A percentile compares a stretch with the other conserved stretches of the same genome.
phyloP scores from a whole-genome alignment of 2,797 vertebrate genomes.

The Rhincodon typus region DNA sequence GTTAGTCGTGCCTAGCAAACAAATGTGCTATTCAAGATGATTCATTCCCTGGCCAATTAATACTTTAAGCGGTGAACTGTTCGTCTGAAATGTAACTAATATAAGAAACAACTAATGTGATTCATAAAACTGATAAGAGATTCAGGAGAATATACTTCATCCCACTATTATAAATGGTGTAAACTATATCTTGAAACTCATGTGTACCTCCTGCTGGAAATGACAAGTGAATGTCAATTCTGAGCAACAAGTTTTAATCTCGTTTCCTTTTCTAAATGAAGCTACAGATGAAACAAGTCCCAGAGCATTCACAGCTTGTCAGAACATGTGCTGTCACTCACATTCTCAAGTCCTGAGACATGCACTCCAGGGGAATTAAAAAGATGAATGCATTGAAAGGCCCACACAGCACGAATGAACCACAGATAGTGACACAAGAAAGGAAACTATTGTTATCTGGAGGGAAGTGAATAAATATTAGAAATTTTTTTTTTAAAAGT shows the following conservation, averaged over 20 bases:
- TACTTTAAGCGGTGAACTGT: background rate
- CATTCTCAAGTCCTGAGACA: background rate
- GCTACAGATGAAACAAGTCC: background rate
- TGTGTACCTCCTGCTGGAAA: background rate
- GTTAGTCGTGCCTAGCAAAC: too few relatives aligned
- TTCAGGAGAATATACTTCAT: background rate
- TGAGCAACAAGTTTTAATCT: background rate
- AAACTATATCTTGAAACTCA: background rate
- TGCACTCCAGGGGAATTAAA: background rate
- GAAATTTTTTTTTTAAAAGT: background rate
- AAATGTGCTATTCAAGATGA: too few relatives aligned
- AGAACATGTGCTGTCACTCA: background rate
- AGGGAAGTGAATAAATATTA: background rate
- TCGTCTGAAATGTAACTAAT: background rate
- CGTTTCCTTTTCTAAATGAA: background rate
- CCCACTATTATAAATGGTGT: background rate
- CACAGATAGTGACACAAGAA: background rate
- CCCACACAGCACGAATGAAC: background rate
- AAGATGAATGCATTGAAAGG: background rate
- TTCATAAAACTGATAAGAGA: background rate
- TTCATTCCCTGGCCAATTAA: background rate
- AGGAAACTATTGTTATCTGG: background rate
- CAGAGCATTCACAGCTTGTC: background rate
- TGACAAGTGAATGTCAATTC: background rate
- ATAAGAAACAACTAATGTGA: background rate